These are phyloP conservation scores for Cinclus mexicanus DNA, from an alignment of 2,113 vertebrate genomes.

Conservation along the genomic window DNA sequence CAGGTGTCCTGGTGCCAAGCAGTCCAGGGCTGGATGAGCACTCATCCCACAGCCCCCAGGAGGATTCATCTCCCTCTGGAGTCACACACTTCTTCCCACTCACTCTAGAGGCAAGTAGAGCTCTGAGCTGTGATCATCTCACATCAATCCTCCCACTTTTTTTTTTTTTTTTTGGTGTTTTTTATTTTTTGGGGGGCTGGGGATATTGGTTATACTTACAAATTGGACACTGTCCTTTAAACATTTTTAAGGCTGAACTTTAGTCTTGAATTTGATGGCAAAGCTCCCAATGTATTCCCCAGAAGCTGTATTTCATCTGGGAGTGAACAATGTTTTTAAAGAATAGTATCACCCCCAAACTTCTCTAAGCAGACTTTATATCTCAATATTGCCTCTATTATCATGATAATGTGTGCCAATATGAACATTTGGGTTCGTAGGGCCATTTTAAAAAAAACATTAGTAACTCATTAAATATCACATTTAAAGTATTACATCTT, in stretches of 20 bases:
- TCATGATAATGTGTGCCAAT: not conserved
- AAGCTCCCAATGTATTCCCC: not conserved
- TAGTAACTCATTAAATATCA: not conserved
- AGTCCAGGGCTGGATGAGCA: not conserved
- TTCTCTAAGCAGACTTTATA: not conserved
- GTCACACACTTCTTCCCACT: not conserved
- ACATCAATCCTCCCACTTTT: not conserved
- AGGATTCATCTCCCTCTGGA: not conserved
- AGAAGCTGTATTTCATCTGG: not conserved
- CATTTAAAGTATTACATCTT: not conserved
- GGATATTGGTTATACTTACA: not conserved
- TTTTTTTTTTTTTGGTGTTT: no score
- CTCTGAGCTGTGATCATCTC: not conserved
- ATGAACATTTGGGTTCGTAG: not conserved
- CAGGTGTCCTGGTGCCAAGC: no score
- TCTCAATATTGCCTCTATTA: not conserved
- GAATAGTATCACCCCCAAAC: not conserved
- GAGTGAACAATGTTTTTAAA: not conserved
- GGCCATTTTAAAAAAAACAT: not conserved
- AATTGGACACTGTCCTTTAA: not conserved
- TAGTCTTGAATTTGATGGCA: not conserved
- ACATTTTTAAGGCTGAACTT: not conserved
- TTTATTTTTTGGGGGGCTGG: no score
- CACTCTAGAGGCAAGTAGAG: constrained; percentile 53
- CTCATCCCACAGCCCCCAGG: not conserved